Evolutionary conservation across 2,888 invertebrate species (phyloP).

Genomic region (Zootermopsis nevadensis): DNA sequence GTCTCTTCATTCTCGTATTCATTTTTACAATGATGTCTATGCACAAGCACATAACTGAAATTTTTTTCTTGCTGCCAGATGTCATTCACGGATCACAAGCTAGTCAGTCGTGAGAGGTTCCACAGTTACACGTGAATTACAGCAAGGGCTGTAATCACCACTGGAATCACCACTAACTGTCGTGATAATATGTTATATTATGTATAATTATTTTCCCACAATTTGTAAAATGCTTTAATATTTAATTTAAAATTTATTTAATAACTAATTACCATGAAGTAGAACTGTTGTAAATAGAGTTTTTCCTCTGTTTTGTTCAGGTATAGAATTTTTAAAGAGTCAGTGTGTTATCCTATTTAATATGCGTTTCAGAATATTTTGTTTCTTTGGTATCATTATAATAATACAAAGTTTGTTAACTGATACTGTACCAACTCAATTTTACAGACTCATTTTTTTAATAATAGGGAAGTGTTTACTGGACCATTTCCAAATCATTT

Average conservation of each 20-base stretch:
- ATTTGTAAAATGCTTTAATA: slow-evolving; percentile 44
- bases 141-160: neutral
- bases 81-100: neutral
- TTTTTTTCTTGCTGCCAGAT: slow-evolving; percentile 27
- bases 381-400: neutral
- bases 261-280: slow-evolving; percentile 20
- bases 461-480: neutral
- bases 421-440: neutral
- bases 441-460: slow-evolving; percentile 14
- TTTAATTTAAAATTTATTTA: slow-evolving; percentile 44
- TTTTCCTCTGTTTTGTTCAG: slow-evolving; percentile 12
- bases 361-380: slow-evolving; percentile 15
- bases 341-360: slow-evolving; percentile 11
- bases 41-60: neutral
- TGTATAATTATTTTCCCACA: slow-evolving; percentile 20
- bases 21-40: neutral
- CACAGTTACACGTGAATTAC: neutral
- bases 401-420: neutral
- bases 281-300: slow-evolving; percentile 37
- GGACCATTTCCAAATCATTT: slow-evolving; percentile 13
- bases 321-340: slow-evolving; percentile 11
- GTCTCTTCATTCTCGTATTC: neutral
- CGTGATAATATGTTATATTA: slow-evolving; percentile 21
- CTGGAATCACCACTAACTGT: slow-evolving; percentile 1
- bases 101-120: slow-evolving; percentile 30